Percentiles rank a stretch among this genome's conserved stretches.
Evolutionary conservation across 1,140 invertebrate species (phyloP).

Genomic region (Drosophila erecta): DNA sequence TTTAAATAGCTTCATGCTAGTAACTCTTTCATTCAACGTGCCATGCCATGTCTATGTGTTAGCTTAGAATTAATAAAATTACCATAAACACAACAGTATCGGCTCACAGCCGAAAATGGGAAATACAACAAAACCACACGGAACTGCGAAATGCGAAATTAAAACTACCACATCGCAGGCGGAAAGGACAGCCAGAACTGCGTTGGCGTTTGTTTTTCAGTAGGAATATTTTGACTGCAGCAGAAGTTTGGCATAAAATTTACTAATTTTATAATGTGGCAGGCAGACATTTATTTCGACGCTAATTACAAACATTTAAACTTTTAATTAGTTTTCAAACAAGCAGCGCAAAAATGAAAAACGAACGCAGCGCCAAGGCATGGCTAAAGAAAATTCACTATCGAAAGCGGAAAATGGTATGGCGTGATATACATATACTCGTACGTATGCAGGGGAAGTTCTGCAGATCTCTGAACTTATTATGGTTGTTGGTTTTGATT

Average conservation of each 20-base stretch:
- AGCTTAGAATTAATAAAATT: not conserved
- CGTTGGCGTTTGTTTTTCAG: constrained; percentile 35
- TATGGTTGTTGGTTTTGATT: constrained; percentile 32
- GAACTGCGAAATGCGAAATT: constrained; percentile 41
- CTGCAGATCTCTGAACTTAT: constrained; percentile 41
- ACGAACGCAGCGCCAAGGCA: constrained; percentile 21
- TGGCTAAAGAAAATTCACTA: constrained; percentile 28
- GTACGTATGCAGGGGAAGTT: constrained; percentile 12
- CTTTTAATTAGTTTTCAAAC: constrained; percentile 80
- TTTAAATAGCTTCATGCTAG: not conserved
- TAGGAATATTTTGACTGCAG: constrained; percentile 52
- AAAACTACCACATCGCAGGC: constrained; percentile 30
- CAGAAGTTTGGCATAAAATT: constrained; percentile 72
- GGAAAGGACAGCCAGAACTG: constrained; percentile 17
- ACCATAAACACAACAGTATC: not conserved
- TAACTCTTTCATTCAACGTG: not conserved
- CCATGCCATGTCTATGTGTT: not conserved
- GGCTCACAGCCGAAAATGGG: constrained; percentile 6
- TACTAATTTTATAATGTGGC: constrained; percentile 80
- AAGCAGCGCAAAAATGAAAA: constrained; percentile 45
- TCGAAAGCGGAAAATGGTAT: constrained; percentile 10
- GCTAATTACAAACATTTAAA: constrained; percentile 83
- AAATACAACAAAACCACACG: constrained; percentile 28
- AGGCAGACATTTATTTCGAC: constrained; percentile 79
- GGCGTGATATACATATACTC: not conserved